phyloP scores from a whole-genome alignment of 2,888 invertebrate genomes.

The Escarpia spicata region DNA sequence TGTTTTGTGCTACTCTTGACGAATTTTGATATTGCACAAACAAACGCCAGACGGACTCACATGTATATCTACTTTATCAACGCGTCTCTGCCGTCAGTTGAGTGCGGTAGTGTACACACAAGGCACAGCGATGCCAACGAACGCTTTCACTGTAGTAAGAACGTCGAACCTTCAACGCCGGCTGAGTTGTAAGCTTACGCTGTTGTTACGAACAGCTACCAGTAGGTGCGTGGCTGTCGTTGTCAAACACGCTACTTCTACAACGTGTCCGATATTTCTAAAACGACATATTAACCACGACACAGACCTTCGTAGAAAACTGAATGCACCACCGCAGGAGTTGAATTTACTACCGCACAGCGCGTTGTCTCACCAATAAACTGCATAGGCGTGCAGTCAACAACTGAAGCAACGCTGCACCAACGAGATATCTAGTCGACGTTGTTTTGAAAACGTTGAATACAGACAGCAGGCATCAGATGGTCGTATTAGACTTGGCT shows the following conservation, averaged over 20 bases:
- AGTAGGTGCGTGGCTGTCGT: too few species aligned
- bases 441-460: too few species aligned
- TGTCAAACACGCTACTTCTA: background rate
- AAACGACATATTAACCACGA: too few species aligned
- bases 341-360: too few species aligned
- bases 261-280: background rate
- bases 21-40: background rate
- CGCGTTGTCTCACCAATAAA: too few species aligned
- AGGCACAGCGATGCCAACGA: background rate
- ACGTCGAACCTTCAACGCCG: background rate
- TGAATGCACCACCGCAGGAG: too few species aligned
- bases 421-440: too few species aligned
- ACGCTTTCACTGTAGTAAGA: background rate
- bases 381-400: too few species aligned
- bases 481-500: background rate
- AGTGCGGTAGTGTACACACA: background rate
- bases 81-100: background rate
- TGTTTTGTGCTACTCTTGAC: background rate
- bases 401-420: too few species aligned
- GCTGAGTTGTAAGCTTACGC: background rate
- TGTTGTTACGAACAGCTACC: background rate
- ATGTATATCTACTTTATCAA: background rate
- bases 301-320: too few species aligned
- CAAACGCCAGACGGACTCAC: background rate
- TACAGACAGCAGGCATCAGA: background rate